phyloP scores from a whole-genome alignment of 2,888 invertebrate species.

The Hirtodrosophila histrioides region DNA sequence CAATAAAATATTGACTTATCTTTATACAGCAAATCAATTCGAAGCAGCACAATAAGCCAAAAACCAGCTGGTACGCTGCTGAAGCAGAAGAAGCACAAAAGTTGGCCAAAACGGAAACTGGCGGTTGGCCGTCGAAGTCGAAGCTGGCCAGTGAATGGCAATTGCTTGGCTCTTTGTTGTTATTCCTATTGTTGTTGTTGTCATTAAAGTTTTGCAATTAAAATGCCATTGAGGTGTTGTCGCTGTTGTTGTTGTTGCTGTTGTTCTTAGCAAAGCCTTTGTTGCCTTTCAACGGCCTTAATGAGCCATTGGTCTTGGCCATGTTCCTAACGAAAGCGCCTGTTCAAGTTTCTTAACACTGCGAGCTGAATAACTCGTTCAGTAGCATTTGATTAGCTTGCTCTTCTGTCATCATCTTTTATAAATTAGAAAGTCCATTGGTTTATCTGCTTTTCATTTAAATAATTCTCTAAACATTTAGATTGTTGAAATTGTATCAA shows the following conservation, averaged over 20 bases:
- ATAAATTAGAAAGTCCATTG: constrained; percentile 36
- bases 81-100: constrained; percentile 8
- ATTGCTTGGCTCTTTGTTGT: constrained; percentile 9
- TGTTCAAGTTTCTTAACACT: background rate
- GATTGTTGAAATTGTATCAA: background rate
- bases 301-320: constrained; percentile 42
- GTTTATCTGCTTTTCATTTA: constrained; percentile 26
- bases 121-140: constrained; percentile 6
- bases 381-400: constrained; percentile 25
- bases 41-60: constrained; percentile 29
- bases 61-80: background rate
- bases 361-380: constrained; percentile 20
- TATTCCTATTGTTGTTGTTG: constrained; percentile 27
- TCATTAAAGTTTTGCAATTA: constrained; percentile 70
- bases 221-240: constrained; percentile 64
- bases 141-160: constrained; percentile 37
- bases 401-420: constrained; percentile 21
- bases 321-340: constrained; percentile 20
- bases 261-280: constrained; percentile 10
- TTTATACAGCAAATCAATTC: constrained; percentile 57
- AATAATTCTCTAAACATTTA: constrained; percentile 2
- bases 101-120: constrained; percentile 46
- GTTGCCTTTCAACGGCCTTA: constrained; percentile 31
- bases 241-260: constrained; percentile 23
- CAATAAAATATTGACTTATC: constrained; percentile 67